Conservation (phyloP, 1,140 invertebrate genomes). For the Octopus sinensis region DNA sequence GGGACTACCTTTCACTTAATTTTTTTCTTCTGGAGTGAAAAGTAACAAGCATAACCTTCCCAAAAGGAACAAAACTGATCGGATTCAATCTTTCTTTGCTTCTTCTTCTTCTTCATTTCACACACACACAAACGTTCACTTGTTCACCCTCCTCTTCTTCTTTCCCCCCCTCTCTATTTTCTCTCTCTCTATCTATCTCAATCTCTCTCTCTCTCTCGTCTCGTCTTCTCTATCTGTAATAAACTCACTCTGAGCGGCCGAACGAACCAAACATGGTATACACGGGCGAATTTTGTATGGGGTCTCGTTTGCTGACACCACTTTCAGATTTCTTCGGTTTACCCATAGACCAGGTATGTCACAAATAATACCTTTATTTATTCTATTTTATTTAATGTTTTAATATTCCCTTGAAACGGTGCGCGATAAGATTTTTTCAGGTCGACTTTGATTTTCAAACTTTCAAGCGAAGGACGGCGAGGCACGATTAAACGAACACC, state of each 20-base stretch:
- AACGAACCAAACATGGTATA: slow-evolving; percentile 8
- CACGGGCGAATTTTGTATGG: slow-evolving; percentile 32
- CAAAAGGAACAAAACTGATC: neutral
- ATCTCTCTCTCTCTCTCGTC: neutral
- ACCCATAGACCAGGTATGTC: slow-evolving; percentile 35
- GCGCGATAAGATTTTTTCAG: too few relatives aligned
- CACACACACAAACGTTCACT: neutral
- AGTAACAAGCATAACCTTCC: neutral
- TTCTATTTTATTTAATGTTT: too few relatives aligned
- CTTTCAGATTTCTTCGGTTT: slow-evolving; percentile 27
- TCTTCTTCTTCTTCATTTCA: neutral
- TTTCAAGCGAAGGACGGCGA: too few relatives aligned
- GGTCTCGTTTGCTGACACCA: slow-evolving; percentile 31
- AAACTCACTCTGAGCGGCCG: too few relatives aligned
- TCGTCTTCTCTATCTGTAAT: neutral
- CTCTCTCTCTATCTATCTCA: neutral
- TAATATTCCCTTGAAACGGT: too few relatives aligned
- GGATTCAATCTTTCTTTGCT: neutral
- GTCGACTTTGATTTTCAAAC: too few relatives aligned
- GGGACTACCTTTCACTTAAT: too few relatives aligned
- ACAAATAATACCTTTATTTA: too few relatives aligned
- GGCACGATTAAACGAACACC: too few relatives aligned
- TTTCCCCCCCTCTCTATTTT: neutral
- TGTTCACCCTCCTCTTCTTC: neutral
- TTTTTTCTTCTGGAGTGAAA: neutral